phyloP scores from a whole-genome alignment of 2,113 vertebrate species.

The Hepsetus odoe region DNA sequence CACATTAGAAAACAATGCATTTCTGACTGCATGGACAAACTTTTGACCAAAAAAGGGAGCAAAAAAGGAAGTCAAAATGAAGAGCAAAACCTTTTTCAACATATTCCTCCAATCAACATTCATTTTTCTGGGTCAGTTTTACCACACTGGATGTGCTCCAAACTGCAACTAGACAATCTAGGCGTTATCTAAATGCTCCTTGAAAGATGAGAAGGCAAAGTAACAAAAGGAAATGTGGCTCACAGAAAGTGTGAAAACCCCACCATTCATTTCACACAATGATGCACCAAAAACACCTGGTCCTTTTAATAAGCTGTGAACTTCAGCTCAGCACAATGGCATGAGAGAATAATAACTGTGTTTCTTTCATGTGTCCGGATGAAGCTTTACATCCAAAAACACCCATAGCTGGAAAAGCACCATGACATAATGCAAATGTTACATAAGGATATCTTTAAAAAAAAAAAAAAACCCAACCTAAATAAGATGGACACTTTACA shows the following conservation, averaged over 20 bases:
- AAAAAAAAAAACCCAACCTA: too few species aligned
- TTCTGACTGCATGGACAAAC: neutral
- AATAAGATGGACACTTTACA: too few species aligned
- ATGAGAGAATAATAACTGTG: neutral
- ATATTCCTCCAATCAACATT: neutral
- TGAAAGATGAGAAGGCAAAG: neutral
- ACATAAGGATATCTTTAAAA: too few species aligned
- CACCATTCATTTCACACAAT: neutral
- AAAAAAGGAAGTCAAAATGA: neutral
- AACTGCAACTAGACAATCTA: neutral
- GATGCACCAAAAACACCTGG: neutral
- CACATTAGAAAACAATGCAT: too few species aligned
- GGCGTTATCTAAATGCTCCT: neutral
- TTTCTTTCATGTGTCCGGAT: too few species aligned
- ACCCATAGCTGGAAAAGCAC: too few species aligned
- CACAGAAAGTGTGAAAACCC: neutral
- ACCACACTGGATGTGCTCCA: neutral
- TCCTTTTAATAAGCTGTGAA: neutral
- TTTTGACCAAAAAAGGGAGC: neutral
- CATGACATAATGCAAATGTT: too few species aligned
- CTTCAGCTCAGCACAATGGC: neutral
- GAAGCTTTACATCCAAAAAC: too few species aligned
- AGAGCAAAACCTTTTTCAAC: neutral
- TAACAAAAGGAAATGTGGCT: constrained; percentile 2
- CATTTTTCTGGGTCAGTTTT: neutral